Conservation (phyloP, 1,140 invertebrate species). For the Drosophila sulfurigaster region DNA sequence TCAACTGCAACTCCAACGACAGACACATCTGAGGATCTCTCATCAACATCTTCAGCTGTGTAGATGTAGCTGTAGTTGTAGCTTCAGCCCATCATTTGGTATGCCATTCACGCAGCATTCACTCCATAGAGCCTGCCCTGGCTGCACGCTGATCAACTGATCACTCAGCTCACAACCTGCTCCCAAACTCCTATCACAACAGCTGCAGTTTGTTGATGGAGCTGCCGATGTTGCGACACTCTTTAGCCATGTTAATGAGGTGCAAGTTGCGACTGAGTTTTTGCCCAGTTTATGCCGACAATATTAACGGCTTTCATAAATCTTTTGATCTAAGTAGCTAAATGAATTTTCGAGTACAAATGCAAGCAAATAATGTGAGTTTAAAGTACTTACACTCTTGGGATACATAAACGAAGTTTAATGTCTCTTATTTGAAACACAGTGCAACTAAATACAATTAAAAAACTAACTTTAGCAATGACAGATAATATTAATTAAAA, state of each 20-base stretch:
- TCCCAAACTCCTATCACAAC: constrained; percentile 1
- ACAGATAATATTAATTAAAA: too few relatives aligned
- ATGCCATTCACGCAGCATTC: constrained; percentile 45
- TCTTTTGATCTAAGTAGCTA: neutral
- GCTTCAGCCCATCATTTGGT: constrained; percentile 41
- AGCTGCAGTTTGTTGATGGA: constrained; percentile 23
- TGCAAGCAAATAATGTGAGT: neutral
- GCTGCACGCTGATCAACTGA: constrained; percentile 19
- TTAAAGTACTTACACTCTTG: too few relatives aligned
- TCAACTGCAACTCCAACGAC: constrained; percentile 36
- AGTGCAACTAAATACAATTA: too few relatives aligned
- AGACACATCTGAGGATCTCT: constrained; percentile 44
- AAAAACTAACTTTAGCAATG: too few relatives aligned
- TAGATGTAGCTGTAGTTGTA: neutral
- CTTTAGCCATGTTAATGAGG: constrained; percentile 53
- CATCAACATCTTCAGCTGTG: constrained; percentile 14
- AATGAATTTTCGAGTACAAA: neutral
- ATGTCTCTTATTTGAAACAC: too few relatives aligned
- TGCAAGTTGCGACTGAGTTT: constrained; percentile 32
- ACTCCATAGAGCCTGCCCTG: constrained; percentile 15
- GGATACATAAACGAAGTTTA: too few relatives aligned
- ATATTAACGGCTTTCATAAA: neutral
- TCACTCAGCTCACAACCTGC: constrained; percentile 3
- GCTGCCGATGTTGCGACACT: constrained; percentile 29
- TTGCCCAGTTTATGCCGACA: neutral